Evolutionary conservation across 2,113 vertebrate species (phyloP).

Genomic region (Galbula dea): DNA sequence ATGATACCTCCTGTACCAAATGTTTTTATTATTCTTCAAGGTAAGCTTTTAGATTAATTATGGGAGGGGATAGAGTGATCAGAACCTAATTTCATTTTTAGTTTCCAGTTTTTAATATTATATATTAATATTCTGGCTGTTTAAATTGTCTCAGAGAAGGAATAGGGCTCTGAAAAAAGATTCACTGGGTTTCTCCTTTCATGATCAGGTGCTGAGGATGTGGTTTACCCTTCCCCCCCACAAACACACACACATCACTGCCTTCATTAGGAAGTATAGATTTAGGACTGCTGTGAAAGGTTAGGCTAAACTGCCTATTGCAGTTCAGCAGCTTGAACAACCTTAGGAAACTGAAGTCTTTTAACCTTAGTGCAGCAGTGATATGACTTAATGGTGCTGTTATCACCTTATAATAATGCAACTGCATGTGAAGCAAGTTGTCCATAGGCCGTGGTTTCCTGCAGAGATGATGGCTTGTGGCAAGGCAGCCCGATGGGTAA

Average conservation of each 20-base stretch:
- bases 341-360: conserved; percentile 40
- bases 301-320: conserved; percentile 35
- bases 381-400: conserved; percentile 36
- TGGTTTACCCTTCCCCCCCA: neutral
- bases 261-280: conserved; percentile 54
- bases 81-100: neutral
- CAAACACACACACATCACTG: neutral
- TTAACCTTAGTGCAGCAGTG: conserved; percentile 4
- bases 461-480: conserved; percentile 26
- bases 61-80: neutral
- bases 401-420: conserved; percentile 49
- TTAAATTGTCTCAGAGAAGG: neutral
- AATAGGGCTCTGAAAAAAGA: neutral
- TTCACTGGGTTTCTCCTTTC: neutral
- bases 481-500: neutral
- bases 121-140: neutral
- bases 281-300: conserved; percentile 63
- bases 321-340: conserved; percentile 28
- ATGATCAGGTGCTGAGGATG: neutral
- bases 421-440: conserved; percentile 30
- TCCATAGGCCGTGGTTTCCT: conserved; percentile 28
- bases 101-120: neutral
- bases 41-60: neutral
- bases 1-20: neutral
- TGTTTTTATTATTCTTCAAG: neutral